Conservation (phyloP, 1,140 invertebrate species). For the Lepidurus packardi region DNA sequence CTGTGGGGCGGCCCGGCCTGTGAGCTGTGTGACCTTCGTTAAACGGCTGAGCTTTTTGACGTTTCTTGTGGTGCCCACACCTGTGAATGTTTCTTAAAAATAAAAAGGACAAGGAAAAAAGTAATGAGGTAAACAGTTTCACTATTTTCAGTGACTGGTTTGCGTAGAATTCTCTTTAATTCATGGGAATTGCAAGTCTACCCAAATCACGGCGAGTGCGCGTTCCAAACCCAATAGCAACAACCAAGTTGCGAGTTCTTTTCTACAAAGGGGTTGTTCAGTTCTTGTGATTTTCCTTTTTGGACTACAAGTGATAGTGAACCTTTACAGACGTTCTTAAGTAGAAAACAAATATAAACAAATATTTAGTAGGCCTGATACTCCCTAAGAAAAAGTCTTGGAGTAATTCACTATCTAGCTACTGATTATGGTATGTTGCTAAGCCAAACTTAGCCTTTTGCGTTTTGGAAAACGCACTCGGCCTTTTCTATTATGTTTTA, state of each 20-base stretch:
- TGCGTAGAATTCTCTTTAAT: neutral
- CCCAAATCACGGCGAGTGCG: slow-evolving; percentile 11
- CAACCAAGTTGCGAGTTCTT: slow-evolving; percentile 17
- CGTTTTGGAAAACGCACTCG: no score
- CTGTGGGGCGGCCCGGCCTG: neutral
- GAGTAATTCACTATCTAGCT: neutral
- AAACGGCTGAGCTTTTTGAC: slow-evolving; percentile 21
- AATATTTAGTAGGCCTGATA: neutral
- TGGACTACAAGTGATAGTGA: neutral
- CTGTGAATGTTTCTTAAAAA: slow-evolving; percentile 6
- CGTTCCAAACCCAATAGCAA: neutral
- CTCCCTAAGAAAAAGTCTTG: neutral
- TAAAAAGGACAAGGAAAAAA: slow-evolving; percentile 15
- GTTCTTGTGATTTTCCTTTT: slow-evolving; percentile 8
- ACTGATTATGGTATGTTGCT: neutral
- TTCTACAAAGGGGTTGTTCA: neutral
- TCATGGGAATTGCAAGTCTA: slow-evolving; percentile 11
- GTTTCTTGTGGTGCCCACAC: slow-evolving; percentile 7
- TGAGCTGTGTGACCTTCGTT: neutral
- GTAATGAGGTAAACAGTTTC: neutral
- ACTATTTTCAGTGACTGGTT: neutral
- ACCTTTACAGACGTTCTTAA: neutral
- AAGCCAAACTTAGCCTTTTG: no score
- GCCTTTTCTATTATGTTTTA: no score
- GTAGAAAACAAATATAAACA: slow-evolving; percentile 2